phyloP scores from a whole-genome alignment of 2,888 invertebrate genomes.

The Tineola bisselliella region DNA sequence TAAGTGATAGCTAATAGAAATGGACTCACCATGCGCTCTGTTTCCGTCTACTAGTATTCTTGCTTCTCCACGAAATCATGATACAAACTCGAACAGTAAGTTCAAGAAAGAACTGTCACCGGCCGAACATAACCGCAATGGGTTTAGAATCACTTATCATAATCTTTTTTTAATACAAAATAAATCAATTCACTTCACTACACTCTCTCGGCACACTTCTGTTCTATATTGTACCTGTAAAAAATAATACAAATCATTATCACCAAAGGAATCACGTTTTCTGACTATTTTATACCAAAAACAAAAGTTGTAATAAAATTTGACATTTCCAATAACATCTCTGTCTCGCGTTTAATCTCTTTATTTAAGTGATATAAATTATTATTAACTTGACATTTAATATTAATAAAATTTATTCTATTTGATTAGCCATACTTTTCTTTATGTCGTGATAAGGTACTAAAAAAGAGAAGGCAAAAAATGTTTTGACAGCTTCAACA shows the following conservation, averaged over 20 bases:
- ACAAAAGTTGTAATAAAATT: no score
- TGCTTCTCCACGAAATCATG: constrained; percentile 51
- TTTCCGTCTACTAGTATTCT: constrained; percentile 59
- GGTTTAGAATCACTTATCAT: constrained; percentile 40
- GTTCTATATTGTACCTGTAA: constrained; percentile 17
- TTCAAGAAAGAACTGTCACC: constrained; percentile 49
- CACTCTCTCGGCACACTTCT: constrained; percentile 15
- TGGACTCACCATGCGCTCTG: constrained; percentile 45
- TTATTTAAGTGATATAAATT: no score
- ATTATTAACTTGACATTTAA: no score
- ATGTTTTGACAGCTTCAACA: background rate
- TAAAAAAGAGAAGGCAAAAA: background rate
- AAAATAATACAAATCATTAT: constrained; percentile 14
- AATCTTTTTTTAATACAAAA: constrained; percentile 27
- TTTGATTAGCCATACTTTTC: no score
- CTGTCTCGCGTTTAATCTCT: no score
- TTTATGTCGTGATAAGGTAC: no score
- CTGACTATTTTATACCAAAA: no score
- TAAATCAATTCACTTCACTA: constrained; percentile 22
- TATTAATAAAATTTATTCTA: no score
- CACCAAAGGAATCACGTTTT: no score
- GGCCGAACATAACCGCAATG: constrained; percentile 29
- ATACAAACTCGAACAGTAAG: constrained; percentile 35
- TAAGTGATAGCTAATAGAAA: background rate
- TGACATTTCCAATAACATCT: no score